Evolutionary conservation across 2,888 invertebrate genomes (phyloP), one percentile per base, ranked within the genome.

Genomic region (Dusona sp.): DNA sequence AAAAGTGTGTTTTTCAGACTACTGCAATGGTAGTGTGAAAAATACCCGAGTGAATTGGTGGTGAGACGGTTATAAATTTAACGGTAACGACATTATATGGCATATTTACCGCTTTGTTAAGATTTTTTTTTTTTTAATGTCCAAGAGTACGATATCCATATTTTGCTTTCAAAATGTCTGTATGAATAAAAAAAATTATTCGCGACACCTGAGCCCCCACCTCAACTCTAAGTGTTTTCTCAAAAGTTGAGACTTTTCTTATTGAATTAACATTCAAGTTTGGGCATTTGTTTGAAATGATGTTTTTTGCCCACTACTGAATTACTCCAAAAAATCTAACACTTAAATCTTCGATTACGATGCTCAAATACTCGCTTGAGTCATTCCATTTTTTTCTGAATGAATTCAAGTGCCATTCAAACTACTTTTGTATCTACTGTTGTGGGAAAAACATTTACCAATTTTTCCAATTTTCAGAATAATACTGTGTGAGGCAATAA

Each of bases 21-120:
- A n/a, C 54, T n/a, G 42, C n/a, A 68, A 79, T 54, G 29, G n/a
- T n/a, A 29, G 7, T 57, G 42, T 68, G 54, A 25, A 68, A 77
- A 51, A 51, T 19, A 51, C 3, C 36, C 9, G 19, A 11, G 42
- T 13, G 38, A 16, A 19, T 42, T 61, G 54, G 38, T 57, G 25
- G 11, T 2, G 13, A 16, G 29, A 29, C 48, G 29, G 16, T 29
- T 70, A 48, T 7, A 73, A 54, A 73, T 36, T 54, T 22, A 73
- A 38, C 48, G n/a, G 38, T n/a, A 51, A 38, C 64, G 42, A 64
- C 42, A 75, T 64, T n/a, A 42, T 61, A 75, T 9, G 4, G 9
- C 29, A 75, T 19, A 54, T 45, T 64, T 45, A 61, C 64, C 11
- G n/a, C 75, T 42, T 11, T 36, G 13, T 38, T 29, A 19, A 45